Evolutionary conservation across 2,797 vertebrate genomes (phyloP), one percentile per base, ranked within the genome.

Genomic region (Lutjanus argentimaculatus): DNA sequence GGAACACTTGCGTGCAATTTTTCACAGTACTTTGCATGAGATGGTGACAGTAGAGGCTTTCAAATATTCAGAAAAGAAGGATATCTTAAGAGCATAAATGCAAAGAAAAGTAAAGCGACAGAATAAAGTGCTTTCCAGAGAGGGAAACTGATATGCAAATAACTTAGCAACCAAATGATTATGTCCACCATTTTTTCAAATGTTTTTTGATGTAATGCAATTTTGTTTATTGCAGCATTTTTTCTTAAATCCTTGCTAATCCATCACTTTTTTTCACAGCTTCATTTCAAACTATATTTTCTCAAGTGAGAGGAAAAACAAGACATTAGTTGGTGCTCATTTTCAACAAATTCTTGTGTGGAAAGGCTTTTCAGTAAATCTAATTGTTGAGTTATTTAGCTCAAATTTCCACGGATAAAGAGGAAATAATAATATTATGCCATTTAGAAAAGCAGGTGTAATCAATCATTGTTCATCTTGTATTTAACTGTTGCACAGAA

Each of bases 1-100:
- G 25, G 56, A 75, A 82, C 72, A 78, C 77, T 83, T 82, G 66
- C 0, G 13, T 30, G 49, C 72, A 82, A 75, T 85, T 83, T 83
- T 73, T 83, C 77, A 76, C 40, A 63, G 17, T 40, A 40, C 68
- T 84, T 75, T 79, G 45, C 42, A 69, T 70, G 61, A 75, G 45
- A 49, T 45, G 3, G 46, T 57, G 68, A 85, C 82, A 83, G 76
- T 22, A 43, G 46, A 71, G 46, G 52, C 43, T 84, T 70, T 87
- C 1, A 57, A 49, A 80, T 75, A 65, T 75, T 72, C 14, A 81
- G 72, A 64, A 55, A 49, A 61, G 16, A 5, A 59, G 4, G 2
- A 61, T 72, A 67, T 73, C 2, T 8, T 30, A 13, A 53, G 19
- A 59, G 8, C 51, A 42, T 40, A 16, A 75, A 57, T 48, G 21